A percentile compares a stretch with the other conserved stretches of the same genome.
phyloP scores from a whole-genome alignment of 2,113 vertebrate species.

The Ovis canadensis region DNA sequence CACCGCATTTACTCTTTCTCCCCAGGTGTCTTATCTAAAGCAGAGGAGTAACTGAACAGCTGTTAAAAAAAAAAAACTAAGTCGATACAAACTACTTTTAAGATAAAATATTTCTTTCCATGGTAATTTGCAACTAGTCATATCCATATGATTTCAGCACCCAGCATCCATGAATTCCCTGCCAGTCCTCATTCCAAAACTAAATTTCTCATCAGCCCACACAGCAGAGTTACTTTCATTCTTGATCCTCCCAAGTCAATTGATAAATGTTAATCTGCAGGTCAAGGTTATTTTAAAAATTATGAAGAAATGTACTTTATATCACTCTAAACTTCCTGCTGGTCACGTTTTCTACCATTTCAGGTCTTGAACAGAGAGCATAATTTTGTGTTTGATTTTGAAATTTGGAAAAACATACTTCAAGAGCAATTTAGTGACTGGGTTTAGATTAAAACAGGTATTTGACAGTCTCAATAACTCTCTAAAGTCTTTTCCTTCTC shows the following conservation, averaged over 20 bases:
- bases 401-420: constrained; percentile 15
- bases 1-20: background rate
- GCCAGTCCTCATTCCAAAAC: constrained; percentile 28
- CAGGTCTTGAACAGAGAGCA: background rate
- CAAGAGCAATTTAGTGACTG: background rate
- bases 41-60: background rate
- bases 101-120: constrained; percentile 7
- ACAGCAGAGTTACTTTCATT: constrained; percentile 3
- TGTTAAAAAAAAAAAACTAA: background rate
- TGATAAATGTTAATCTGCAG: constrained; percentile 17
- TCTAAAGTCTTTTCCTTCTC: background rate
- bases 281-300: background rate
- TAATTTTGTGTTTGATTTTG: constrained; percentile 28
- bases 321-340: background rate
- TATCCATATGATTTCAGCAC: background rate
- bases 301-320: background rate
- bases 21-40: background rate
- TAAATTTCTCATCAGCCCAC: constrained; percentile 31
- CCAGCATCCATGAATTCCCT: background rate
- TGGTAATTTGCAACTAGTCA: background rate
- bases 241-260: background rate
- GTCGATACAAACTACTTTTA: background rate
- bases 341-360: background rate
- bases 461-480: background rate
- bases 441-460: constrained; percentile 19